Evolutionary conservation across 2,888 invertebrate genomes (phyloP).

Genomic region (Pseudococcus jackbeardsleyi): DNA sequence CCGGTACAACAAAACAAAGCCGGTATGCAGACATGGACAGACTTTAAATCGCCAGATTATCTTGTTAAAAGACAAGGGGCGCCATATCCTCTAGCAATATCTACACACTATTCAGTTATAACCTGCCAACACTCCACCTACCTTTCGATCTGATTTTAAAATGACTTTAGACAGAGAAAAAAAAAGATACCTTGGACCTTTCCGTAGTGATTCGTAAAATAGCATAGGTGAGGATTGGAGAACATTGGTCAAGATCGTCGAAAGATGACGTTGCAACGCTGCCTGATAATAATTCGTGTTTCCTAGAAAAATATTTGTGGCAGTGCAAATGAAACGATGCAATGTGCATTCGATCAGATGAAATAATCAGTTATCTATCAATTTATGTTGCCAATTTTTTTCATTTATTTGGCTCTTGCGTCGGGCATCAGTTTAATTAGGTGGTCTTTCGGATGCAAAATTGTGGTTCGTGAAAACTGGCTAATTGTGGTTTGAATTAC

Average conservation of each 20-base stretch:
- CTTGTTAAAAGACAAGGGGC: constrained; percentile 55
- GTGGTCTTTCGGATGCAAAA: not conserved
- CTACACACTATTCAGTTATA: constrained; percentile 50
- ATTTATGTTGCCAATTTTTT: not conserved
- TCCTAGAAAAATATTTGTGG: not conserved
- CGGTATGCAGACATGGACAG: constrained; percentile 55
- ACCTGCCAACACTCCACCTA: constrained; percentile 25
- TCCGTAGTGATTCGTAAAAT: constrained; percentile 42
- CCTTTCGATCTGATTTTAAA: constrained; percentile 43
- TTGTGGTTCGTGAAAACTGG: not conserved
- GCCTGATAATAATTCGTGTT: not conserved
- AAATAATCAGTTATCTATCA: not conserved
- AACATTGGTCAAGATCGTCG: not conserved
- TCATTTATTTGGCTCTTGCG: not conserved
- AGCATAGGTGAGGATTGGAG: not conserved
- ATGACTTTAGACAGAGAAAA: constrained; percentile 15
- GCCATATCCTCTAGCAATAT: constrained; percentile 54
- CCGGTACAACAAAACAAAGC: constrained; percentile 55
- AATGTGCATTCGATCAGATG: not conserved
- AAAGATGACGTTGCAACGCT: not conserved
- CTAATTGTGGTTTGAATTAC: not conserved
- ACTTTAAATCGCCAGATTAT: constrained; percentile 56
- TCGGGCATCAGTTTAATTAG: not conserved
- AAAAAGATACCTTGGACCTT: constrained; percentile 49
- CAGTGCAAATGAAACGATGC: not conserved